Base-by-base conservation (phyloP, 2,888 invertebrate species). In the Andrena bicolor region DNA sequence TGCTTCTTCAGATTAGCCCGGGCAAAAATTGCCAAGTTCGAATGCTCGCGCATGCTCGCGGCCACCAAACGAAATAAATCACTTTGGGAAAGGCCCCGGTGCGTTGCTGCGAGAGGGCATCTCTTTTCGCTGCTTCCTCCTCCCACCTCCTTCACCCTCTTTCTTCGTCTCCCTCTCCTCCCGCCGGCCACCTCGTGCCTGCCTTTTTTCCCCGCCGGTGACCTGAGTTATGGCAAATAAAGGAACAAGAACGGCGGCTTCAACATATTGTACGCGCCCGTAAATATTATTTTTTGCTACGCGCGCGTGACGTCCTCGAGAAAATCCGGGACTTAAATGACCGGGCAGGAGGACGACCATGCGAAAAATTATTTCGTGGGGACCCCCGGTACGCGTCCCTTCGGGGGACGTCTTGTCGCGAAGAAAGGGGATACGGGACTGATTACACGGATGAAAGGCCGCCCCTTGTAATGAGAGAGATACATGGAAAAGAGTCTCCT, bases 1-100 rank as follows among this genome's bases (percentile, higher is more conserved):
- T 83, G 87, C 87, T 89, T 89, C 90, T 87, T 87, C 83, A 84
- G 90, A 89, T 89, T 88, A 89, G 87, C 79, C 66, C 60, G 82
- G 72, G 83, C 76, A 89, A 86, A 89, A 88, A 87, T 86, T 70
- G 83, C 83, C 83, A 86, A 88, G 81, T 89, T 88, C 86, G 88
- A 88, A 88, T 85, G 82, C 80, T 41, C 70, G 77, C 79, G 80
- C 78, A 73, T 79, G 70, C 83, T 82, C 82, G 82, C 84, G 80
- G 78, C 80, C 80, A 76, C 83, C 84, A 86, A 84, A 87, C 82
- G 76, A 78, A 83, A 88, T 88, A 88, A 88, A 88, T 88, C 89
- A 89, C 86, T 84, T 87, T 86, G 78, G 85, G 74, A 83, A 84
- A 84, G 82, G 79, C 56, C 77, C 49, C 76, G 83, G 60, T 58